phyloP scores from a whole-genome alignment of 1,140 invertebrate species.

The Trigoniulus corallinus region DNA sequence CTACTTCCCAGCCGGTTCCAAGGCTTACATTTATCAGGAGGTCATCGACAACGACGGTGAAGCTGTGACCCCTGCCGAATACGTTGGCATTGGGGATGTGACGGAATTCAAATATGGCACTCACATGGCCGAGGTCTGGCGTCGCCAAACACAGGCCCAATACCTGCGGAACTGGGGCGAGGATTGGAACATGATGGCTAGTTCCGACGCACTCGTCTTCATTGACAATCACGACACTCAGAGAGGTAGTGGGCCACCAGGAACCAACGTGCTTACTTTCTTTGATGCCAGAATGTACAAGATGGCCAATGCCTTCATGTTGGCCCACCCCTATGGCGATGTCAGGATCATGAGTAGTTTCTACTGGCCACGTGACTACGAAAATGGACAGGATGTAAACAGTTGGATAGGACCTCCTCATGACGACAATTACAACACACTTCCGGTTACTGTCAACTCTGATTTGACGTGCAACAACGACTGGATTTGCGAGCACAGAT shows the following conservation, averaged over 20 bases:
- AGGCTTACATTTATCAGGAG: conserved; percentile 58
- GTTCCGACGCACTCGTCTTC: conserved; percentile 26
- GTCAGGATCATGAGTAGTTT: conserved; percentile 56
- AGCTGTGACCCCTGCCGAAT: conserved; percentile 43
- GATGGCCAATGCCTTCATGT: conserved; percentile 58
- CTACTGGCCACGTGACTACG: not conserved
- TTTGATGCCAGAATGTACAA: conserved; percentile 30
- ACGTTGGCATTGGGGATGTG: conserved; percentile 44
- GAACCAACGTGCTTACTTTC: conserved; percentile 28
- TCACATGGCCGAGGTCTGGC: conserved; percentile 38
- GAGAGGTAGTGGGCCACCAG: conserved; percentile 33
- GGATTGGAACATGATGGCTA: conserved; percentile 26
- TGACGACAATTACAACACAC: conserved; percentile 40
- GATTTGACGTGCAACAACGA: conserved; percentile 52
- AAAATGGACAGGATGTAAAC: not conserved
- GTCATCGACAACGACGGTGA: conserved; percentile 59
- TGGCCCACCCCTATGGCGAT: conserved; percentile 56
- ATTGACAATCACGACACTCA: conserved; percentile 51
- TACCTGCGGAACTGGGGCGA: conserved; percentile 19
- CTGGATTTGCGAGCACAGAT: conserved; percentile 80
- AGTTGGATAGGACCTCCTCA: conserved; percentile 37
- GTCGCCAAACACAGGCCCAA: conserved; percentile 22
- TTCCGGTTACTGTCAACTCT: conserved; percentile 41
- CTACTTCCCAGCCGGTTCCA: conserved; percentile 36
- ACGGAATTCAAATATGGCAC: conserved; percentile 56